A percentile compares a stretch with the other conserved stretches of the same genome.
Conservation (phyloP, 2,113 vertebrate genomes). For the Grammomys surdaster region DNA sequence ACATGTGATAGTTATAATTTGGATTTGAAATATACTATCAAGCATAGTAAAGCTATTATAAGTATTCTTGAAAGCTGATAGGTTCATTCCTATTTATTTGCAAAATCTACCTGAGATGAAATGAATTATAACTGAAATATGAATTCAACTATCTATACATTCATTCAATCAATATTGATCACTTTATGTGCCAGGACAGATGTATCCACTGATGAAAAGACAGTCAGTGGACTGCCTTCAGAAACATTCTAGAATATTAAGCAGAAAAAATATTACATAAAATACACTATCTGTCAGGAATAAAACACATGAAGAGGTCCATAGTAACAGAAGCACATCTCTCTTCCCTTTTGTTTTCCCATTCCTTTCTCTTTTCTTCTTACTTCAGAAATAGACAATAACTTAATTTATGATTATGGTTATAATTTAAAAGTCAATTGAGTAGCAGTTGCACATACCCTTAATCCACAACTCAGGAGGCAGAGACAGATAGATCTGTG, state of each 20-base stretch:
- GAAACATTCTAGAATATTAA: background rate
- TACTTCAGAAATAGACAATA: background rate
- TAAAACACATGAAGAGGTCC: background rate
- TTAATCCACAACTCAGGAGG: background rate
- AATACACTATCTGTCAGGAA: background rate
- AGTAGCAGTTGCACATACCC: background rate
- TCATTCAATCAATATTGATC: conserved; percentile 19
- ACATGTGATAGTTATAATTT: background rate
- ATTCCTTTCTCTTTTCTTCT: too few species aligned
- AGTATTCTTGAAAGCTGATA: conserved; percentile 45
- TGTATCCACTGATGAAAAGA: background rate
- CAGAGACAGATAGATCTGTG: background rate
- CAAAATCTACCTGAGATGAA: background rate
- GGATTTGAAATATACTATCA: conserved; percentile 2
- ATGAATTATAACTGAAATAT: conserved; percentile 28
- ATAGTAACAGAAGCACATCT: background rate
- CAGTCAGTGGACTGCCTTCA: background rate
- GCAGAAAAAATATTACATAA: background rate
- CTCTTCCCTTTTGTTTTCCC: too few species aligned
- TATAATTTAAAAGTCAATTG: background rate
- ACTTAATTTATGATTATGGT: background rate
- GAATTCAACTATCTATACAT: background rate
- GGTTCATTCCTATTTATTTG: conserved; percentile 22
- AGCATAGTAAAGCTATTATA: conserved; percentile 32
- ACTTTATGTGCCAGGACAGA: background rate